A percentile compares a stretch with the other conserved stretches of the same genome.
phyloP scores from a whole-genome alignment of 2,113 vertebrate genomes.

The Nesospiza acunhae region DNA sequence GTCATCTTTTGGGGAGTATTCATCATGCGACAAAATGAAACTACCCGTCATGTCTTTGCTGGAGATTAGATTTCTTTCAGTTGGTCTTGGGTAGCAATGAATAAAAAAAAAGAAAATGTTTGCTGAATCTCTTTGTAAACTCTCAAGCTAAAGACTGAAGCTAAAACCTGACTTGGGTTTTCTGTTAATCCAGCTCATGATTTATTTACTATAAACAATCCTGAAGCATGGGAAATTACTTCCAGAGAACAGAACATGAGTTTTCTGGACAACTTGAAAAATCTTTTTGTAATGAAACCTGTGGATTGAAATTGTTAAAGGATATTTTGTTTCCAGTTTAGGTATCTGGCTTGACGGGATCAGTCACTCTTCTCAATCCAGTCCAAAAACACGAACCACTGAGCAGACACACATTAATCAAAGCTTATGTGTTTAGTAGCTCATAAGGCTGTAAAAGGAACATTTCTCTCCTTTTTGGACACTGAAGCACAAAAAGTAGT shows the following conservation, averaged over 20 bases:
- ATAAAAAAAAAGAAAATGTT: neutral
- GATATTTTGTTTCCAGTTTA: neutral
- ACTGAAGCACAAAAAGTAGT: neutral
- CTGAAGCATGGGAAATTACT: conserved; percentile 12
- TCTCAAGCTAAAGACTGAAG: neutral
- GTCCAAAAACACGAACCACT: neutral
- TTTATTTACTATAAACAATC: conserved; percentile 50
- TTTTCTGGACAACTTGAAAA: conserved; percentile 16
- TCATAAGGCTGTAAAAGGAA: neutral
- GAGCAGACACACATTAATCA: neutral
- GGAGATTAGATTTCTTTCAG: neutral
- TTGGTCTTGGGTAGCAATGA: neutral
- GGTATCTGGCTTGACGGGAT: neutral
- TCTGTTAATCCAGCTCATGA: conserved; percentile 25
- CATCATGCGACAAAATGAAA: neutral
- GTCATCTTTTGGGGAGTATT: neutral
- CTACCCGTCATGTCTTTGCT: neutral
- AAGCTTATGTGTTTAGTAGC: neutral
- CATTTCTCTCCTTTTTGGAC: neutral
- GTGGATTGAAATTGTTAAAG: neutral
- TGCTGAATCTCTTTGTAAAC: neutral
- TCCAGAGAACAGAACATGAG: neutral
- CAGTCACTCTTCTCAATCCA: neutral
- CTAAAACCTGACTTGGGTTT: conserved; percentile 6
- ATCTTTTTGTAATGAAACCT: neutral